Evolutionary conservation across 2,797 vertebrate species (phyloP), one percentile per base, ranked within the genome.

Genomic region (Pagetopsis macropterus): DNA sequence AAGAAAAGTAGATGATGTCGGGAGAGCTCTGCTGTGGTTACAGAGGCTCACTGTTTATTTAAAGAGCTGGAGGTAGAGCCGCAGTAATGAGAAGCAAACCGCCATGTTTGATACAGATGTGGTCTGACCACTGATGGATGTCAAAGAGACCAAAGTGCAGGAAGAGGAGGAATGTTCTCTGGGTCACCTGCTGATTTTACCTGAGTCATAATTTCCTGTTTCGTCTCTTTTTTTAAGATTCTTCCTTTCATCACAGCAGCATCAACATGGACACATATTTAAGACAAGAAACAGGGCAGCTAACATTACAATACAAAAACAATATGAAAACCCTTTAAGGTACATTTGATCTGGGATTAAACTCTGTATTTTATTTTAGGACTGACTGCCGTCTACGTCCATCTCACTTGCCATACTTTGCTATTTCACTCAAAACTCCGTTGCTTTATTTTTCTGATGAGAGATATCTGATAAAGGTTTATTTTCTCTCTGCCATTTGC

Each of bases 71-170:
- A 87, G 76, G 80, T 72, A 83, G 48, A 82, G 84, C 76, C 84
- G 17, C 82, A 55, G 84, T 92, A 93, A 93, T 92, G 89, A 91
- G 83, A 89, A 91, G 85, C 90, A 90, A 93, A 91, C 90, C 84
- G 4, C 77, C 78, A 50, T 79, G 92, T 92, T 93, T 89, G 89
- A 89, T 90, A 88, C 91, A 88, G 84, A 92, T 91, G 87, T 87
- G 90, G 85, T 81, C 76, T 63, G 75, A 86, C 83, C 83, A 57
- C 83, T 76, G 87, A 90, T 79, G 72, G 84, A 87, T 78, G 76
- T 62, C 64, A 44, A 70, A 55, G 64, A 79, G 56, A 49, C 40
- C 23, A 76, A 75, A 68, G 55, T 65, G 51, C 76, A 70, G 74
- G 21, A 55, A 45, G 73, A 60, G 61, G 72, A 75, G 61, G 70